Evolutionary conservation across 2,888 invertebrate genomes (phyloP), one percentile per base, ranked within the genome.

Genomic region (Rhopalosiphum nymphaeae): DNA sequence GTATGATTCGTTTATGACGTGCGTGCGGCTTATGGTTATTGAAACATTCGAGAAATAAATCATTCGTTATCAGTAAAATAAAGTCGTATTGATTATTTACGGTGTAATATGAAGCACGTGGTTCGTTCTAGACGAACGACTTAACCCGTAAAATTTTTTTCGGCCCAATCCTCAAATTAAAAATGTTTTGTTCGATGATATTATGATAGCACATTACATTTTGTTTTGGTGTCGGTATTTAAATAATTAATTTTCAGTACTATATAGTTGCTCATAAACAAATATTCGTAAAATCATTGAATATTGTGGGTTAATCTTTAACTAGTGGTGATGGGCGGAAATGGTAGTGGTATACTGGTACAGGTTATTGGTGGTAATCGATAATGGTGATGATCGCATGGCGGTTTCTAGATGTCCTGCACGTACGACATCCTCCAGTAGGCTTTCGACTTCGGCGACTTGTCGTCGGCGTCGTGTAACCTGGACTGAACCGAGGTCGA

Each of bases 401-500:
- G 21, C n/a, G 29, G 29, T 46, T 56, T 5, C 49, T 42, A 89
- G 42, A 46, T 0, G 36, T 85, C n/a, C 49, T 91, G 94, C 53
- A 53, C n/a, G 67, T 85, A 94, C 90, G 94, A 94, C 94, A 94
- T 94, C 1, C 90, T 91, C 94, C 94, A 94, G 26, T 87, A 91
- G 25, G 94, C 94, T n/a, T 91, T 93, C 36, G 44, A 42, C 21
- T 49, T 42, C 1, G 29, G 78, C n/a, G 61, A 1, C 21, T 61
- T 46, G 49, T 10, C 92, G n/a, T 29, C 44, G 10, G 21, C 42
- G 29, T 53, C 42, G 11, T 36, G 67, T 16, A 46, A 29, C 25
- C 42, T 86, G 36, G 56, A 91, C 25, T 94, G 44, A 36, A 91
- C 61, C 29, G 86, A 91, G 42, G 89, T 88, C 56, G 93, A 85